phyloP scores from a whole-genome alignment of 1,140 invertebrate genomes.

The Nasonia longicornis region DNA sequence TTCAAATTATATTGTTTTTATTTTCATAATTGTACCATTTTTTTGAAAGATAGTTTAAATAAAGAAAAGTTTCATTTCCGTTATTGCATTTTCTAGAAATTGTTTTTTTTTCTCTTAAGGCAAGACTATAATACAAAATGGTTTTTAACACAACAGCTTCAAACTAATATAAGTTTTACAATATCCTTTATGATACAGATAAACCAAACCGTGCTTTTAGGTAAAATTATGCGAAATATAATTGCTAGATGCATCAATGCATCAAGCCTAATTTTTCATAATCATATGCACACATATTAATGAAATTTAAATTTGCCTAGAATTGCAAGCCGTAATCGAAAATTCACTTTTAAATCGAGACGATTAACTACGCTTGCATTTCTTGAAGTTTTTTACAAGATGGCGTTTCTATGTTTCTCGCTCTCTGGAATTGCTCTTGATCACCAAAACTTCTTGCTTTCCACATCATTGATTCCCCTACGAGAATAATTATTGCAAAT shows the following conservation, averaged over 20 bases:
- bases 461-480: constrained; percentile 89
- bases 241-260: neutral
- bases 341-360: constrained; percentile 23
- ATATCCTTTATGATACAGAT: constrained; percentile 23
- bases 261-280: constrained; percentile 34
- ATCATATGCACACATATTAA: constrained; percentile 26
- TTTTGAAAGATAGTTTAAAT: constrained; percentile 8
- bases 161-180: constrained; percentile 21
- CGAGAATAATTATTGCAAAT: constrained; percentile 54
- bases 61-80: neutral
- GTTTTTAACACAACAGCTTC: constrained; percentile 12
- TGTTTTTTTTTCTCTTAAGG: constrained; percentile 22
- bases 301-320: constrained; percentile 30
- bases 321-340: constrained; percentile 36
- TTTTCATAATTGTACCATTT: constrained; percentile 2
- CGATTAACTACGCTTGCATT: constrained; percentile 46
- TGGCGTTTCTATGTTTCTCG: constrained; percentile 86
- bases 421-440: constrained; percentile 79
- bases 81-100: constrained; percentile 14
- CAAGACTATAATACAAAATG: constrained; percentile 39
- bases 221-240: constrained; percentile 12
- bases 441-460: constrained; percentile 88
- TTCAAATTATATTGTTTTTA: neutral
- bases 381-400: constrained; percentile 89
- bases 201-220: constrained; percentile 23